phyloP scores from a whole-genome alignment of 2,797 vertebrate species.

The Rhincodon typus region DNA sequence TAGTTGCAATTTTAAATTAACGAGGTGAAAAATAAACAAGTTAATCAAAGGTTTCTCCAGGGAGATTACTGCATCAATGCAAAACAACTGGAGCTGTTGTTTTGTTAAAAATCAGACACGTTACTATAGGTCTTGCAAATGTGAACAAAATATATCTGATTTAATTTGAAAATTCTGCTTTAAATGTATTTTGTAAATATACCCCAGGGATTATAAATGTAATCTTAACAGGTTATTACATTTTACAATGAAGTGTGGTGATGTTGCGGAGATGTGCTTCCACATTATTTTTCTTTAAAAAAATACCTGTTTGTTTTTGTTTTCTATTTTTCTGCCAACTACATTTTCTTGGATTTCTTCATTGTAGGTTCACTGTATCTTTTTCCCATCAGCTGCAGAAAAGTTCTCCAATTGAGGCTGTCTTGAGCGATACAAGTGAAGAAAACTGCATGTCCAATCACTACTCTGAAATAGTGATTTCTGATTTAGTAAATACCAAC shows the following conservation, averaged over 20 bases:
- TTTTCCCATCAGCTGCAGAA: background rate
- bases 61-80: background rate
- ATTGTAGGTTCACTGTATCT: background rate
- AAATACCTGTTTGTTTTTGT: background rate
- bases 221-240: background rate
- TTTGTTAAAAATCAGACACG: background rate
- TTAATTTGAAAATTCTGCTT: background rate
- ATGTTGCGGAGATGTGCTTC: background rate
- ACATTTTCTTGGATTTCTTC: background rate
- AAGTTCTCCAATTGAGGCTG: background rate
- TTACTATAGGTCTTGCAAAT: background rate
- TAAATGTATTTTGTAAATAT: background rate
- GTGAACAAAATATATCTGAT: background rate
- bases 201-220: background rate
- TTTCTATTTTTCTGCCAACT: background rate
- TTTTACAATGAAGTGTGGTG: background rate
- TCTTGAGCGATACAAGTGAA: background rate
- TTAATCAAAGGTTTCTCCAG: background rate
- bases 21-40: background rate
- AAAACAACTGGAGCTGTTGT: background rate
- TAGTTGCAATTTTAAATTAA: background rate
- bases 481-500: background rate
- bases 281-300: too few relatives aligned
- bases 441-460: background rate
- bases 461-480: background rate